phyloP scores from a whole-genome alignment of 1,140 invertebrate genomes.

The Chironomus striatipennis region DNA sequence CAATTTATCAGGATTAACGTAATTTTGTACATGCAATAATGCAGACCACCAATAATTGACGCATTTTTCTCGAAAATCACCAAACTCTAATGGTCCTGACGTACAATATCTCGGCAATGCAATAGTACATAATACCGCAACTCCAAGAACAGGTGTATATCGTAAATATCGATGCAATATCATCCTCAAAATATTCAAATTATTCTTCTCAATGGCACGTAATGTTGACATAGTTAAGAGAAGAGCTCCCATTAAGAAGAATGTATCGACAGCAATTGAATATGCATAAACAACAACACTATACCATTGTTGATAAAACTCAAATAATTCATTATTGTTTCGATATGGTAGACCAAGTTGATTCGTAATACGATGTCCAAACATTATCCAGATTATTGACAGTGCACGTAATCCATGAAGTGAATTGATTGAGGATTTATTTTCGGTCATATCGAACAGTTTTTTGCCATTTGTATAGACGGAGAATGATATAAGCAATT shows the following conservation, averaged over 20 bases:
- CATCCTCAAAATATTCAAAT: neutral
- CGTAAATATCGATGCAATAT: slow-evolving; percentile 13
- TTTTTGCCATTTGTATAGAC: slow-evolving; percentile 15
- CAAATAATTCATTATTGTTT: neutral
- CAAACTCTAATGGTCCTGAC: neutral
- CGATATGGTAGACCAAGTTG: neutral
- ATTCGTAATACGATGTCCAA: neutral
- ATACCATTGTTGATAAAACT: neutral
- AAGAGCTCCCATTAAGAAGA: neutral
- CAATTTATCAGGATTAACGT: neutral
- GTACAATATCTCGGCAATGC: neutral
- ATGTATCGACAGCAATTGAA: slow-evolving; percentile 10
- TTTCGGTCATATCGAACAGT: neutral
- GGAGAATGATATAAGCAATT: neutral
- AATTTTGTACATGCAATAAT: neutral
- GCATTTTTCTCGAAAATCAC: neutral
- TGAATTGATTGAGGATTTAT: neutral
- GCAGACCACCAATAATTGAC: neutral
- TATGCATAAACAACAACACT: neutral
- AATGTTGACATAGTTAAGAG: neutral
- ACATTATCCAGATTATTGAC: neutral
- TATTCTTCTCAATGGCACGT: neutral
- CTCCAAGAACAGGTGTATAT: neutral
- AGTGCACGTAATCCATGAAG: neutral
- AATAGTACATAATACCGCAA: neutral